phyloP scores from a whole-genome alignment of 2,888 invertebrate species.

The Trichacis sp. region DNA sequence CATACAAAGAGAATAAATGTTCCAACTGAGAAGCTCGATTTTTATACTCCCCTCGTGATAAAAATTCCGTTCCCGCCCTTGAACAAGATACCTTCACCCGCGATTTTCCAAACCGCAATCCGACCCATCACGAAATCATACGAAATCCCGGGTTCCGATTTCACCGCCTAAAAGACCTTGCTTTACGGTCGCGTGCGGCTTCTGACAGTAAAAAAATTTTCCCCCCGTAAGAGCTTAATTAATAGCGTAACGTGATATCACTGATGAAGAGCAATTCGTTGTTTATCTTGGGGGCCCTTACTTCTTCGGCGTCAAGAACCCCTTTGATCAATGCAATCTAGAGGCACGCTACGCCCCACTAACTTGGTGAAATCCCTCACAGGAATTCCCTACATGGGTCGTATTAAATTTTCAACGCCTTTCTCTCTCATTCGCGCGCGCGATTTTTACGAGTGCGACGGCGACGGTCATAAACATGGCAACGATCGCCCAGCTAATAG shows the following conservation, averaged over 20 bases:
- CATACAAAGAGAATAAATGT: no score
- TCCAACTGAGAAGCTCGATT: no score
- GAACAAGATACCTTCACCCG: no score
- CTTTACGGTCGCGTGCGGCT: no score
- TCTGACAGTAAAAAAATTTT: no score
- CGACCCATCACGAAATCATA: no score
- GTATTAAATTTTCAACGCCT: slow-evolving; percentile 44
- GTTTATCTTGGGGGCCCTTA: slow-evolving; percentile 29
- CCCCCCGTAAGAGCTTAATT: no score
- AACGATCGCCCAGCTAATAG: slow-evolving; percentile 39
- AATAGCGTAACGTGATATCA: slow-evolving; percentile 35
- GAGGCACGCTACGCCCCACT: slow-evolving; percentile 43
- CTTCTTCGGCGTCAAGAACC: slow-evolving; percentile 39
- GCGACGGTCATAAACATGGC: slow-evolving; percentile 20
- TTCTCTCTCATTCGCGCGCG: slow-evolving; percentile 34
- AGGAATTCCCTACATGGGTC: slow-evolving; percentile 43
- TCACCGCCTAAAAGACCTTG: no score
- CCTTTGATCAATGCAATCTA: slow-evolving; percentile 41
- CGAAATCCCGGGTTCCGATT: no score
- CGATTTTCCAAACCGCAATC: no score
- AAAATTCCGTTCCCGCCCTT: no score
- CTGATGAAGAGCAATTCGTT: slow-evolving; percentile 39
- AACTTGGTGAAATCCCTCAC: slow-evolving; percentile 41
- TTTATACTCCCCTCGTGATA: no score
- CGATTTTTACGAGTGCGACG: slow-evolving; percentile 21